A percentile compares a stretch with the other conserved stretches of the same genome.
These are phyloP conservation scores for Rhabdophis nuchalis DNA, from an alignment of 2,797 vertebrate genomes.

Conservation along the genomic window DNA sequence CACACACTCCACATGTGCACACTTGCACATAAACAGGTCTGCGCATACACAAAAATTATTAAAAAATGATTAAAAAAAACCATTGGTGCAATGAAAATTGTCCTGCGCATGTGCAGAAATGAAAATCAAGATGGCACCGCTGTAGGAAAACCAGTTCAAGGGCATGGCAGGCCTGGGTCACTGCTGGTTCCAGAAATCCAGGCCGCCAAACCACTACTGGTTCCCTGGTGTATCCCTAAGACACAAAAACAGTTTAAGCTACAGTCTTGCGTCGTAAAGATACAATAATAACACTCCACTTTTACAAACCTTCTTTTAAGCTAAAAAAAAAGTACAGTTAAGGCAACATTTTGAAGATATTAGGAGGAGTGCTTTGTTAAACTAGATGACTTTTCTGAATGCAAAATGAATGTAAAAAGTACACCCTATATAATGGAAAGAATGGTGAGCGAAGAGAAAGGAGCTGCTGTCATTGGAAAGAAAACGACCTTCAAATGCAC, in stretches of 20 bases:
- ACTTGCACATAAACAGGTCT: too few relatives aligned
- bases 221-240: background rate
- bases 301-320: constrained; percentile 52
- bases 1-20: too few relatives aligned
- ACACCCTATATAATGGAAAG: background rate
- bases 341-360: constrained; percentile 32
- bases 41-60: too few relatives aligned
- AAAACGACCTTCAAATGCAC: background rate
- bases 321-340: constrained; percentile 46
- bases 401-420: background rate
- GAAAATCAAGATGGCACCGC: too few relatives aligned
- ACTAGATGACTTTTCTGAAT: background rate
- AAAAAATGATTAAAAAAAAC: too few relatives aligned
- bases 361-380: background rate
- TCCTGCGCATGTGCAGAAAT: too few relatives aligned
- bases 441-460: background rate
- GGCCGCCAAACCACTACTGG: too few relatives aligned
- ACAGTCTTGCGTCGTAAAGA: background rate
- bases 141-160: too few relatives aligned
- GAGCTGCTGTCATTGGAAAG: background rate
- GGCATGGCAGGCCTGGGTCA: too few relatives aligned
- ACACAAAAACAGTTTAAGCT: background rate
- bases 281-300: constrained; percentile 23
- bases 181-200: too few relatives aligned
- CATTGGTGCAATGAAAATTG: too few relatives aligned